Conservation (phyloP, 2,797 vertebrate genomes). For the Poeciliopsis gracilis region DNA sequence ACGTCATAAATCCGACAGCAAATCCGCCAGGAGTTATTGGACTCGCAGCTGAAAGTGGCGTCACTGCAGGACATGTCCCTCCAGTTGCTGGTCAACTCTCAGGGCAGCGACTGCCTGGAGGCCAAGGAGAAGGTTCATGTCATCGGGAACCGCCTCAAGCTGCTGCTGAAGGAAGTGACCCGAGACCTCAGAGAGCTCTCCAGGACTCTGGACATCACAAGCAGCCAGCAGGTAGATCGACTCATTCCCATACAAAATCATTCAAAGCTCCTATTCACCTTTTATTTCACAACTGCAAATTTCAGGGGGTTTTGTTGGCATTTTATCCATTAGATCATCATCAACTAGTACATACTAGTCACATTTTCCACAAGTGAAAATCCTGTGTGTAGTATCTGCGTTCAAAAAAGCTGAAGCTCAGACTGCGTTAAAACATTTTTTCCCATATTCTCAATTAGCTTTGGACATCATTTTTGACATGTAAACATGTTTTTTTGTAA, state of each 20-base stretch:
- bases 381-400: neutral
- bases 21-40: conserved; percentile 92
- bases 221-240: conserved; percentile 89
- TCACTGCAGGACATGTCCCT: conserved; percentile 95
- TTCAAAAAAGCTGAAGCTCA: neutral
- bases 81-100: conserved; percentile 87
- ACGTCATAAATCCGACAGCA: conserved; percentile 76
- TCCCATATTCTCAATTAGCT: neutral
- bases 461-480: neutral
- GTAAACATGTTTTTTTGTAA: neutral
- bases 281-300: neutral
- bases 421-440: neutral
- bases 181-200: conserved; percentile 90
- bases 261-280: neutral
- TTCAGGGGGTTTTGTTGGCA: neutral
- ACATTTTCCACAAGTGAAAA: neutral
- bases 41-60: conserved; percentile 90
- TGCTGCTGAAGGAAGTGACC: conserved; percentile 92
- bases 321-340: neutral
- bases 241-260: neutral
- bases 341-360: neutral
- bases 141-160: conserved; percentile 94
- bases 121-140: conserved; percentile 98
- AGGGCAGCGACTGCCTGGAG: conserved; percentile 94
- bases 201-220: conserved; percentile 88